A percentile compares a stretch with the other conserved stretches of the same genome.
phyloP scores from a whole-genome alignment of 2,797 vertebrate genomes.

The Petrocephalus schoutedeni region DNA sequence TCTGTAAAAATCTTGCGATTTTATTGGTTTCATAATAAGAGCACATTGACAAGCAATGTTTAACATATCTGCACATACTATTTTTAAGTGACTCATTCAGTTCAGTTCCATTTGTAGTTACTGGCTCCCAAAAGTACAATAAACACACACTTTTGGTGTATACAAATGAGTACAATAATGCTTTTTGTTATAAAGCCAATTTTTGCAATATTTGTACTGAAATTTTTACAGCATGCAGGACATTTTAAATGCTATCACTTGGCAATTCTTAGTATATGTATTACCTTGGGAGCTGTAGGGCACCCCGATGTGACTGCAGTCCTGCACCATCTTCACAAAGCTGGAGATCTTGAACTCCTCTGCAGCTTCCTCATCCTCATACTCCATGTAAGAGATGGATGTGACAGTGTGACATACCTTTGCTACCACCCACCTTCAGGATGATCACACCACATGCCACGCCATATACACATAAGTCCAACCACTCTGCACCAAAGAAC shows the following conservation, averaged over 20 bases:
- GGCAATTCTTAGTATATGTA: not conserved
- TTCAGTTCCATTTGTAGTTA: not conserved
- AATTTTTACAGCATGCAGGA: not conserved
- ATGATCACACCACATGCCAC: not conserved
- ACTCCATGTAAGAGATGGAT: constrained; percentile 58
- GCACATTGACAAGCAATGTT: not conserved
- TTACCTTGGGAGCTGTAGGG: constrained; percentile 87
- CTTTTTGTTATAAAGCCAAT: not conserved
- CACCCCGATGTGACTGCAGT: constrained; percentile 83
- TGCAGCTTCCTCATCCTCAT: constrained; percentile 91
- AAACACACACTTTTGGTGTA: not conserved
- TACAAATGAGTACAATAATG: not conserved
- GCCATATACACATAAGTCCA: not conserved
- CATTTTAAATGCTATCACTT: too few relatives aligned
- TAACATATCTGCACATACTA: not conserved
- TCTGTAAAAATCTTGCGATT: not conserved
- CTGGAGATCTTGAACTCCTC: constrained; percentile 98
- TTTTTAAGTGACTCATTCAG: not conserved
- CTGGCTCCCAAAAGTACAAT: not conserved
- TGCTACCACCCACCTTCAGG: not conserved
- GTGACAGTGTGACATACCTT: not conserved
- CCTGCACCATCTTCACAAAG: constrained; percentile 93
- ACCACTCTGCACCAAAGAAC: not conserved
- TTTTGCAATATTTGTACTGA: not conserved
- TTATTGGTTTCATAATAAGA: not conserved